Percentiles rank a stretch among this genome's conserved stretches.
Conservation (phyloP, 1,140 invertebrate species). For the Drosophila auraria region DNA sequence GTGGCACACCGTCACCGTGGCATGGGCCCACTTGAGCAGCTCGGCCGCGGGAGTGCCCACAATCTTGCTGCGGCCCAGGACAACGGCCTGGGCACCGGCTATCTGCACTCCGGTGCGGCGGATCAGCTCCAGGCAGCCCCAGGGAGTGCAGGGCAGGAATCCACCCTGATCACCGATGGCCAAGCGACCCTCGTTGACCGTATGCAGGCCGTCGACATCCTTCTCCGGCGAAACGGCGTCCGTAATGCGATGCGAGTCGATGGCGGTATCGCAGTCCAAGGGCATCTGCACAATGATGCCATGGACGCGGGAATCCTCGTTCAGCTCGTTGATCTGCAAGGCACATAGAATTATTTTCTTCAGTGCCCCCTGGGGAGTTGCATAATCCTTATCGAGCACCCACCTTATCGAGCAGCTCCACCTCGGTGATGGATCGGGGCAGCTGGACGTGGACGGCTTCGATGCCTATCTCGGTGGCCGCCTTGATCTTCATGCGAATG, state of each 20-base stretch:
- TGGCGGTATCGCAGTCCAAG: slow-evolving; percentile 92
- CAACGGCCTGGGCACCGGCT: slow-evolving; percentile 94
- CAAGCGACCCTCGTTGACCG: slow-evolving; percentile 95
- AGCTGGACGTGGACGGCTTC: slow-evolving; percentile 92
- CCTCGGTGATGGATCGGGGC: slow-evolving; percentile 92
- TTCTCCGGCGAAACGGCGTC: slow-evolving; percentile 94
- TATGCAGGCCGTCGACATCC: slow-evolving; percentile 98
- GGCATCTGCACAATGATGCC: slow-evolving; percentile 99
- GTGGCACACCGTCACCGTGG: slow-evolving; percentile 98
- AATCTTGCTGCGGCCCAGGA: slow-evolving; percentile 98
- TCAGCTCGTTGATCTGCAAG: slow-evolving; percentile 87
- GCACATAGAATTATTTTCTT: neutral
- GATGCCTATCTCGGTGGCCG: slow-evolving; percentile 96
- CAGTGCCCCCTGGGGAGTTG: slow-evolving; percentile 10
- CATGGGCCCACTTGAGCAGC: slow-evolving; percentile 98
- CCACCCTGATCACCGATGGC: slow-evolving; percentile 93
- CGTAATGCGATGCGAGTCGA: slow-evolving; percentile 95
- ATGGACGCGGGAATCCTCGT: slow-evolving; percentile 93
- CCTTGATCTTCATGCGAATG: slow-evolving; percentile 98
- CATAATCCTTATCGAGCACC: slow-evolving; percentile 52
- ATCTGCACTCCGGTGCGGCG: slow-evolving; percentile 92
- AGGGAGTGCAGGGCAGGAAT: slow-evolving; percentile 97
- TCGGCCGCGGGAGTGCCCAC: slow-evolving; percentile 98
- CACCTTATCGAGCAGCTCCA: slow-evolving; percentile 88
- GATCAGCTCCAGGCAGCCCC: slow-evolving; percentile 96